Evolutionary conservation across 2,113 vertebrate genomes (phyloP), one percentile per base, ranked within the genome.

Genomic region (Bos taurus): DNA sequence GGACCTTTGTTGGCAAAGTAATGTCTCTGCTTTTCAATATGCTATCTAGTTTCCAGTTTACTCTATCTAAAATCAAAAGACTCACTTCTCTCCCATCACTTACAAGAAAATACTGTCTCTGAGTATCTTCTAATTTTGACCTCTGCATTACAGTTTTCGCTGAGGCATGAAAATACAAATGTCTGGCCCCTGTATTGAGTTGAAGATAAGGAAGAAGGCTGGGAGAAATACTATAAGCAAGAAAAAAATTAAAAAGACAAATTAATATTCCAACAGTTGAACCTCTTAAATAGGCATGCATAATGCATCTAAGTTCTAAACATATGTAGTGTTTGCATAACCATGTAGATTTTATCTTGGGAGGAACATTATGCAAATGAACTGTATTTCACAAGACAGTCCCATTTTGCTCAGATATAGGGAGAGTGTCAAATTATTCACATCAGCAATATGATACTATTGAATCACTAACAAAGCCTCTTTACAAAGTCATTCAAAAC

Each of bases 401-500:
- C 60, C 60, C 30, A 78, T 43, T 82, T 81, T 28, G 25, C 56
- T 97, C 88, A 96, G 81, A 88, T 64, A 88, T 16, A 94, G 28
- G 36, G 91, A 93, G 62, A 71, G 30, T 96, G 59, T 90, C 81
- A 81, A 90, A 93, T 96, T 94, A 56, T 92, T 96, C 88, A 94
- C 57, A 84, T 89, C 62, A 96, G 40, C 59, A 92, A 54, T 77
- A 48, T 64, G n/a, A 56, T 90, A 77, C 83, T 71, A 85, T 26
- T 77, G 40, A 97, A 77, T 95, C 30, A 77, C 30, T 50, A 88
- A 88, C 56, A 92, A 92, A 85, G 26, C 16, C 30, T 95, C n/a
- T 85, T 88, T 85, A 91, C 36, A 85, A 91, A 95, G 77, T 94
- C 94, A 77, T 92, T 96, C 54, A 96, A 87, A 95, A 62, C n/a